phyloP scores from a whole-genome alignment of 2,888 invertebrate species.

The Amiota mariae region DNA sequence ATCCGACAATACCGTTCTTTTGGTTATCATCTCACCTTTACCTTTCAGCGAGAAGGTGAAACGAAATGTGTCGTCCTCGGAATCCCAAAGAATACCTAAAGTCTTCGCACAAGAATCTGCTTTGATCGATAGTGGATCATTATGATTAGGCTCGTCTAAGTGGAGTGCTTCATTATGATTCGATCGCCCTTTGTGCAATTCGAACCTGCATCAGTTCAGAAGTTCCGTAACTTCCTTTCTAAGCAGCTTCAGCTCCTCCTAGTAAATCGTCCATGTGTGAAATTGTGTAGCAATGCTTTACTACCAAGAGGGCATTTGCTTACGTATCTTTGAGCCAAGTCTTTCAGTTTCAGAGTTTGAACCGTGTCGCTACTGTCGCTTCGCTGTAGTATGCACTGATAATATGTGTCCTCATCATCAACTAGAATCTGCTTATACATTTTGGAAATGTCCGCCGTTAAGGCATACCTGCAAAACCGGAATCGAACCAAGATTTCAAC shows the following conservation, averaged over 20 bases:
- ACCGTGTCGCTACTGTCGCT: constrained; percentile 36
- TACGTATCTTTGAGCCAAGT: too few relatives aligned
- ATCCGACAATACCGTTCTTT: background rate
- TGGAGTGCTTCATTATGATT: background rate
- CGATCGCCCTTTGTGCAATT: too few relatives aligned
- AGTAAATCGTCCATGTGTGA: too few relatives aligned
- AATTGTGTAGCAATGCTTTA: too few relatives aligned
- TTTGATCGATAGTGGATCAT: background rate
- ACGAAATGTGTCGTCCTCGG: background rate
- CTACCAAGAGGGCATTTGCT: too few relatives aligned
- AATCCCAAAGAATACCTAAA: background rate
- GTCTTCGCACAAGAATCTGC: background rate
- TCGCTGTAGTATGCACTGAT: constrained; percentile 54
- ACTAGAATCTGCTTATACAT: constrained; percentile 60
- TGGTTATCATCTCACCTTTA: background rate
- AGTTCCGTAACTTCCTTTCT: too few relatives aligned
- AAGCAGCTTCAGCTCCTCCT: too few relatives aligned
- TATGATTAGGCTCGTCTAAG: background rate
- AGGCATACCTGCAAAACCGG: constrained; percentile 27
- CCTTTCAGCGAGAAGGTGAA: too few relatives aligned
- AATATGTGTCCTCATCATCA: constrained; percentile 41
- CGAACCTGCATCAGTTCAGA: too few relatives aligned
- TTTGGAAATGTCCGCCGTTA: constrained; percentile 53
- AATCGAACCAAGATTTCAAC: constrained; percentile 37
- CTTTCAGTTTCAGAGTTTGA: constrained; percentile 41